Conservation (phyloP, 2,113 vertebrate genomes). For the Labeo rohita region DNA sequence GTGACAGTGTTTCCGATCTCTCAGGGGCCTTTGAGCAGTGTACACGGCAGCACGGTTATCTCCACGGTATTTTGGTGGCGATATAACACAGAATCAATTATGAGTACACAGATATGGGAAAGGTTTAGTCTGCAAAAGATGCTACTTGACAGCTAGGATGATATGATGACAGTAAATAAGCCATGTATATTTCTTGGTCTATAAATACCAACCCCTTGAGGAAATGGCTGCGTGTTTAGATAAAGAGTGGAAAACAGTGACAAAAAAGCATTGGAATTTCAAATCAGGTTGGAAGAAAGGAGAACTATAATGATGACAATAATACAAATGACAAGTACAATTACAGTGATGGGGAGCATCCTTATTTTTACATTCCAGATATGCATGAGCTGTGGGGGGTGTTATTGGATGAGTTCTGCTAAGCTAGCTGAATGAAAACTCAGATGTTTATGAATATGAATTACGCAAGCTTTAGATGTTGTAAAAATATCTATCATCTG, state of each 20-base stretch:
- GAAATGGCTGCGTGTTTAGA: slow-evolving; percentile 69
- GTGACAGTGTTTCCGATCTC: slow-evolving; percentile 76
- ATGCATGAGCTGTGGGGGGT: slow-evolving; percentile 3
- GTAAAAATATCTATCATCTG: not conserved
- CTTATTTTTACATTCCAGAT: not conserved
- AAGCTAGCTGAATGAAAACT: not conserved
- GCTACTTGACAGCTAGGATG: slow-evolving; percentile 74
- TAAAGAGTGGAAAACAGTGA: slow-evolving; percentile 61
- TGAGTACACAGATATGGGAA: slow-evolving; percentile 74
- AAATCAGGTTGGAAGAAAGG: slow-evolving; percentile 61
- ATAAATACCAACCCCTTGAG: slow-evolving; percentile 72
- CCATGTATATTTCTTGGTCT: slow-evolving; percentile 60
- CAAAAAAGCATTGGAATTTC: slow-evolving; percentile 57
- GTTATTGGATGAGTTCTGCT: not conserved
- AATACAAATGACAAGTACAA: slow-evolving; percentile 52
- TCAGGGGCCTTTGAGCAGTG: slow-evolving; percentile 67
- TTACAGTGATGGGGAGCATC: slow-evolving; percentile 6
- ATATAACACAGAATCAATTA: slow-evolving; percentile 82
- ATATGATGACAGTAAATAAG: slow-evolving; percentile 75
- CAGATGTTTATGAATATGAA: not conserved
- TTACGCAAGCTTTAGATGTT: not conserved
- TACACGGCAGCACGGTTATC: slow-evolving; percentile 71
- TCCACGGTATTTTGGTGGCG: slow-evolving; percentile 70
- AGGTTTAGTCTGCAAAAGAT: slow-evolving; percentile 74
- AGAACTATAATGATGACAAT: slow-evolving; percentile 58